phyloP scores from a whole-genome alignment of 2,888 invertebrate species.

The Malacosoma neustria region DNA sequence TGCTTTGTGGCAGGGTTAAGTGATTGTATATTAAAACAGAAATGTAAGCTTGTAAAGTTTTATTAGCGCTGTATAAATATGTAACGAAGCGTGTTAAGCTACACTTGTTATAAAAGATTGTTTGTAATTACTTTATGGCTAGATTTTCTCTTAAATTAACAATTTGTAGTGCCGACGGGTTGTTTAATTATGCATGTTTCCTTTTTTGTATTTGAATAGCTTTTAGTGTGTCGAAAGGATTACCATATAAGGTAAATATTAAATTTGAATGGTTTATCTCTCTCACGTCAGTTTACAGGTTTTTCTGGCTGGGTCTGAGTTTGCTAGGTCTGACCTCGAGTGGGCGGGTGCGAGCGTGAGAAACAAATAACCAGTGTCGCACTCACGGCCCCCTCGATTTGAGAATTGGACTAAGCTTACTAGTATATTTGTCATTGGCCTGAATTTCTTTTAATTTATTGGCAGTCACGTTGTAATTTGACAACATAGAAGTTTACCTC shows the following conservation, averaged over 20 bases:
- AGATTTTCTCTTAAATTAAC: background rate
- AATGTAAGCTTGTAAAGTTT: constrained; percentile 11
- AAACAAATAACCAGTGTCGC: constrained; percentile 56
- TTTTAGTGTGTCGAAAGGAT: background rate
- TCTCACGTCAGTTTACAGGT: constrained; percentile 20
- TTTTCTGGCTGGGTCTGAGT: constrained; percentile 22
- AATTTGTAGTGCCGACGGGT: background rate
- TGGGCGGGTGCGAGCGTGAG: constrained; percentile 70
- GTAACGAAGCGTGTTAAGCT: background rate
- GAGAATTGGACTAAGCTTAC: constrained; percentile 31
- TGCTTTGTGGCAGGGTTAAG: constrained; percentile 1
- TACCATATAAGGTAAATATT: background rate
- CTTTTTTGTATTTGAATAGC: background rate
- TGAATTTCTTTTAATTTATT: constrained; percentile 34
- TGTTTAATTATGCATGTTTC: background rate
- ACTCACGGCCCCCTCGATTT: constrained; percentile 35
- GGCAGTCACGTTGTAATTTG: background rate
- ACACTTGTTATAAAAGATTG: background rate
- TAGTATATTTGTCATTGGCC: constrained; percentile 36
- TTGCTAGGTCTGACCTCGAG: constrained; percentile 32
- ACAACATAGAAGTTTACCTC: too few relatives aligned
- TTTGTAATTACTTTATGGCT: background rate
- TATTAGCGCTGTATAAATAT: constrained; percentile 5
- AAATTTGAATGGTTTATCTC: background rate
- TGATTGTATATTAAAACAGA: constrained; percentile 11